Conservation (phyloP, 2,797 vertebrate species). For the Ceryle rudis region DNA sequence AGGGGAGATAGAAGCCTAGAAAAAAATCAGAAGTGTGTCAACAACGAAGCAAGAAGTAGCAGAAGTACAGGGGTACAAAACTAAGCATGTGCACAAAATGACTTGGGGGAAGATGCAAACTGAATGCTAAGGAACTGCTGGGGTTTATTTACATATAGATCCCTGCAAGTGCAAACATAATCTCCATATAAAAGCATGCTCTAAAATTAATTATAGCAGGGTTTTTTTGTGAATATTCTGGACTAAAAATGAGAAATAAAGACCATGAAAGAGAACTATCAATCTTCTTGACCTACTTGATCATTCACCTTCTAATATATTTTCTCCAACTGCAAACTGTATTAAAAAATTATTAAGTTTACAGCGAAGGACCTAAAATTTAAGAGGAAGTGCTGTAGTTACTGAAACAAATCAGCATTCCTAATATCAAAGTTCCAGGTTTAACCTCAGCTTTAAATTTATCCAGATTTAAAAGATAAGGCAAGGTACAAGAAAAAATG, state of each 20-base stretch:
- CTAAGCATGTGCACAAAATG: not conserved
- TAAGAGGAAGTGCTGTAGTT: not conserved
- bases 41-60: not conserved
- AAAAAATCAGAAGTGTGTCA: constrained; percentile 4
- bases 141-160: constrained; percentile 40
- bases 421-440: not conserved
- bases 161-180: constrained; percentile 20
- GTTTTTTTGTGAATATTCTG: not conserved
- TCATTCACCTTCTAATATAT: not conserved
- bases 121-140: not conserved
- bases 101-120: not conserved
- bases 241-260: not conserved
- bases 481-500: not conserved
- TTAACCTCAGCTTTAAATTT: not conserved
- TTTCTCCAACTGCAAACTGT: not conserved
- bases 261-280: not conserved
- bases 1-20: not conserved
- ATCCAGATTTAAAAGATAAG: not conserved
- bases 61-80: not conserved
- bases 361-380: not conserved
- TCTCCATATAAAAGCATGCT: constrained; percentile 5
- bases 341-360: not conserved
- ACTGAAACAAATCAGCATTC: not conserved
- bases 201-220: not conserved
- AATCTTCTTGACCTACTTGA: not conserved